Base-by-base conservation (phyloP, 2,888 invertebrate species). In the Bembecia ichneumoniformis region DNA sequence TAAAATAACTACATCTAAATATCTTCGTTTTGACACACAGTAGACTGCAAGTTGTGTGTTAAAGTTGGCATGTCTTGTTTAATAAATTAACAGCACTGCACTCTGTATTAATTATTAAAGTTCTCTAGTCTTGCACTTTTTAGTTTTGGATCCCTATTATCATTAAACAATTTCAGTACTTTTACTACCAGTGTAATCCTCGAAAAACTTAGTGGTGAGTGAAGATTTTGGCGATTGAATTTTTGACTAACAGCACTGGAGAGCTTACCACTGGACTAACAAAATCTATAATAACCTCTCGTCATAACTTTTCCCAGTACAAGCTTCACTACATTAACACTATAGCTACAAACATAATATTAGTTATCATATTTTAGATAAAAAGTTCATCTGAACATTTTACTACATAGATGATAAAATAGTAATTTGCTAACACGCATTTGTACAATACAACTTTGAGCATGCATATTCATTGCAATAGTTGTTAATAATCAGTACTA, bases 11-110 rank as follows among this genome's bases (percentile, higher is more conserved):
- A 49, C 43, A 49, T 48, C 14, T 50, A 59, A 73, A 82, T 83
- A 82, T 81, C 78, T 82, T 82, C 81, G 82, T 83, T 77, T 81
- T 75, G 74, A 78, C 79, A 79, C 79, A 71, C 73, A 74, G 59
- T 64, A 59, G 58, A 58, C 54, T 68, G 72, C 72, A 74, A 77
- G 76, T 66, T 73, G 78, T 78, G 82, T 82, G 75, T 77, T 66
- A 59, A 63, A 77, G 71, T 75, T 76, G 75, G 86, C 86, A 87
- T 84, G 86, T 74, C 73, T 58, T 71, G 64, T 75, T 71, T 59
- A 69, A 65, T 64, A 77, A 82, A 86, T 83, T 87, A 87, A 87
- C 82, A 78, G 79, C 86, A 87, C 83, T 65, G 84, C 86, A 84
- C 83, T 66, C 57, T 44, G 44, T 58, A 74, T 66, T 71, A 77